Conservation (phyloP, 2,797 vertebrate species). For the Neopelma chrysocephalum region DNA sequence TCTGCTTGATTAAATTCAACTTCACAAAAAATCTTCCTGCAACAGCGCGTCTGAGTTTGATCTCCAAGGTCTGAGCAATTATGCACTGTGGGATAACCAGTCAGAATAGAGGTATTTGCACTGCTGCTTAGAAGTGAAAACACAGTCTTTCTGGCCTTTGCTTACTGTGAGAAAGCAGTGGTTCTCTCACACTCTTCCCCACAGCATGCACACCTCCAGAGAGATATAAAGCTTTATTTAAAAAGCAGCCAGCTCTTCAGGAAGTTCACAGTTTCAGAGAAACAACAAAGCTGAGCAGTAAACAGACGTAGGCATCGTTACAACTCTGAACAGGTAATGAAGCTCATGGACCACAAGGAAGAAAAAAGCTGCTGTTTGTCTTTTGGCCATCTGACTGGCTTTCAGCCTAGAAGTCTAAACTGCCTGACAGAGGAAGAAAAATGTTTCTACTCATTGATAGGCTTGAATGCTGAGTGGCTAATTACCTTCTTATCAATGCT, state of each 20-base stretch:
- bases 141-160: neutral
- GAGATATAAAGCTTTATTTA: neutral
- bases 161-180: neutral
- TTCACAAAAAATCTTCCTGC: neutral
- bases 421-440: neutral
- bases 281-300: neutral
- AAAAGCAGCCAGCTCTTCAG: neutral
- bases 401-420: neutral
- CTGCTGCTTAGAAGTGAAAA: neutral
- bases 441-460: neutral
- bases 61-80: neutral
- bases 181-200: neutral
- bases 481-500: rapidly evolving
- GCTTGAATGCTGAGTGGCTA: neutral
- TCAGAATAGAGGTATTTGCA: neutral
- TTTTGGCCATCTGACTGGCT: neutral
- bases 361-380: neutral
- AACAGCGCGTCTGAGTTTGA: neutral
- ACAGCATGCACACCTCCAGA: neutral
- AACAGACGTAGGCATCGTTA: neutral
- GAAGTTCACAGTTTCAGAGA: neutral
- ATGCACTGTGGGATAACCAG: neutral
- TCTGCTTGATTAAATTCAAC: neutral
- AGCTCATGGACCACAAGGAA: neutral
- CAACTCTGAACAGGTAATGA: neutral